Evolutionary conservation across 1,140 invertebrate genomes (phyloP), one percentile per base, ranked within the genome.

Genomic region (Ylistrum balloti): DNA sequence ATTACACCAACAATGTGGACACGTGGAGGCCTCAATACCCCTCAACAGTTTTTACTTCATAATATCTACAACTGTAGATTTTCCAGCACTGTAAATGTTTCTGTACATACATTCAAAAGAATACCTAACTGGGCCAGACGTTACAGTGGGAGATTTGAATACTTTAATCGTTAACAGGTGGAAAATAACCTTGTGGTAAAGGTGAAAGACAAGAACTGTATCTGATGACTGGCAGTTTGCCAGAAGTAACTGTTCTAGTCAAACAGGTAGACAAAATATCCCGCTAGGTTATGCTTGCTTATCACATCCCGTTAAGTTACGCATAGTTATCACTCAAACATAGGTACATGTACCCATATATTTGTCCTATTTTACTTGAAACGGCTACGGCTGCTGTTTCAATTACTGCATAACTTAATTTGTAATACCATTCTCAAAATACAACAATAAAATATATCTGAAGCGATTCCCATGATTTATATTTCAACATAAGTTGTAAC

Each of bases 261-360:
- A 11, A n/a, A 74, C 56, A 74, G 56, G 56, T 74, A 74, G 56
- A 74, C 56, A 74, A n/a, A 74, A 74, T 74, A 28, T 74, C 56
- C 56, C 56, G 56, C 56, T 74, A 74, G n/a, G 9, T 9, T 74
- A 7, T n/a, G n/a, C n/a, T n/a, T n/a, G n/a, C n/a, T n/a, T n/a
- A n/a, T n/a, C n/a, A n/a, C n/a, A n/a, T n/a, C n/a, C n/a, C n/a
- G n/a, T n/a, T n/a, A n/a, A n/a, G n/a, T n/a, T n/a, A n/a, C n/a
- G n/a, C n/a, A n/a, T n/a, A 1, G 22, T 28, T 74, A 74, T 74
- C 56, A 17, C 22, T 28, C 56, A 74, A 13, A 38, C 35, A 38
- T 38, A 38, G 56, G 56, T 74, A 74, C 11, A 74, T 74, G 17
- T 74, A 74, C 56, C 56, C 56, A 28, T 13, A 45, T 17, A 45